phyloP scores from a whole-genome alignment of 2,113 vertebrate genomes.

The Cryptotis parvus region DNA sequence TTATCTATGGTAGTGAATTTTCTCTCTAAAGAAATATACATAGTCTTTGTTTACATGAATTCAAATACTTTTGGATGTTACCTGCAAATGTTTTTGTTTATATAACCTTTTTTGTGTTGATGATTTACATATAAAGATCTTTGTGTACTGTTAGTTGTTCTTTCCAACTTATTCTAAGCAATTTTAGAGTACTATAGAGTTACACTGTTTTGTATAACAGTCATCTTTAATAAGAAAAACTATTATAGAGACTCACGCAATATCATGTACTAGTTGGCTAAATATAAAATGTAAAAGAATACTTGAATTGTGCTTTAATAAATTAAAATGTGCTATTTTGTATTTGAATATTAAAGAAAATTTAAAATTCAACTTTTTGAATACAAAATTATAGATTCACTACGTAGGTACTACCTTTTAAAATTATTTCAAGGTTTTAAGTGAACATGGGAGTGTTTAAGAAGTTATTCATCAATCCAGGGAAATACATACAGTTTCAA shows the following conservation, averaged over 20 bases:
- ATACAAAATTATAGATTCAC: slow-evolving; percentile 61
- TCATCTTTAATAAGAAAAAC: slow-evolving; percentile 77
- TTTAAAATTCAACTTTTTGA: slow-evolving; percentile 78
- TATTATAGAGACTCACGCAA: slow-evolving; percentile 71
- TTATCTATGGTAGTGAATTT: slow-evolving; percentile 79
- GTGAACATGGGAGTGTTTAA: slow-evolving; percentile 69
- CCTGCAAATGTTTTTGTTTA: slow-evolving; percentile 81
- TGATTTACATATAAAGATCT: slow-evolving; percentile 75
- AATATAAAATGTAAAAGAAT: slow-evolving; percentile 78
- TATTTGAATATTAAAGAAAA: slow-evolving; percentile 81
- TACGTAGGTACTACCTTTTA: slow-evolving; percentile 72
- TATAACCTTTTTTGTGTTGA: slow-evolving; percentile 77
- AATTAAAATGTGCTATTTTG: slow-evolving; percentile 81
- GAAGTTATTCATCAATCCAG: slow-evolving; percentile 59
- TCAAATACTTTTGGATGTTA: slow-evolving; percentile 79
- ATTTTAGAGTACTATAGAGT: slow-evolving; percentile 73
- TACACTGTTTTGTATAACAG: slow-evolving; percentile 74
- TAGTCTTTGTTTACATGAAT: slow-evolving; percentile 88
- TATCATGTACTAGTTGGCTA: slow-evolving; percentile 76
- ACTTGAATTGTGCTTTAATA: slow-evolving; percentile 83
- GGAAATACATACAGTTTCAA: slow-evolving; percentile 30
- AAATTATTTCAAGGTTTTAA: slow-evolving; percentile 74
- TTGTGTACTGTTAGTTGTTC: slow-evolving; percentile 72
- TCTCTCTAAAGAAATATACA: slow-evolving; percentile 79
- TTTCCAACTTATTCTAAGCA: slow-evolving; percentile 81